Conservation (phyloP, 2,888 invertebrate species). For the Prosapia bicincta region DNA sequence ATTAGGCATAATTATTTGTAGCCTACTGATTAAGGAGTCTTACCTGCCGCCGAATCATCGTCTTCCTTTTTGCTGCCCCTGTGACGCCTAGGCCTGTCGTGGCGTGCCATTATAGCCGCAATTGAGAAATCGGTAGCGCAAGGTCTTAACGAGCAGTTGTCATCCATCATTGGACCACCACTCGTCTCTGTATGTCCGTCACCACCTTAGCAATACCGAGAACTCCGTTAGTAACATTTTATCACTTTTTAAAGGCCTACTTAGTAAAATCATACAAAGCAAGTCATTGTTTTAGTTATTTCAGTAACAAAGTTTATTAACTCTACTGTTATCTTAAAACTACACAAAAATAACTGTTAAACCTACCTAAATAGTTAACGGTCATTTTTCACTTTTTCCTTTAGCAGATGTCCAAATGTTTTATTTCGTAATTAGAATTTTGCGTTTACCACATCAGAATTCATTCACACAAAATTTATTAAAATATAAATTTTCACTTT, state of each 20-base stretch:
- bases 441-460: neutral
- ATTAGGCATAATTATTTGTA: too few relatives aligned
- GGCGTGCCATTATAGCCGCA: conserved; percentile 87
- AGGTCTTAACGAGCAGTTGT: conserved; percentile 23
- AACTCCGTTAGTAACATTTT: neutral
- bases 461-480: neutral
- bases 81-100: conserved; percentile 14
- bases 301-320: neutral
- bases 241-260: neutral
- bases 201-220: neutral
- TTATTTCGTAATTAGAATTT: too few relatives aligned
- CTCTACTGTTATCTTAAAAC: neutral
- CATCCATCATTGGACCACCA: conserved; percentile 10
- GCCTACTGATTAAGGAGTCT: neutral
- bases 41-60: conserved; percentile 7
- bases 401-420: neutral
- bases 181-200: neutral
- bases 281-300: too few relatives aligned
- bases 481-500: too few relatives aligned
- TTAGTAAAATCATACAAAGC: neutral
- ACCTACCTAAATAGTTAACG: neutral
- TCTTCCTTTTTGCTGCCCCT: conserved; percentile 2
- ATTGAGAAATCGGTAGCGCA: conserved; percentile 91
- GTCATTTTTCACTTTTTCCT: neutral
- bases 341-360: neutral